Evolutionary conservation across 2,888 invertebrate genomes (phyloP).

Genomic region (Idaea biselata): DNA sequence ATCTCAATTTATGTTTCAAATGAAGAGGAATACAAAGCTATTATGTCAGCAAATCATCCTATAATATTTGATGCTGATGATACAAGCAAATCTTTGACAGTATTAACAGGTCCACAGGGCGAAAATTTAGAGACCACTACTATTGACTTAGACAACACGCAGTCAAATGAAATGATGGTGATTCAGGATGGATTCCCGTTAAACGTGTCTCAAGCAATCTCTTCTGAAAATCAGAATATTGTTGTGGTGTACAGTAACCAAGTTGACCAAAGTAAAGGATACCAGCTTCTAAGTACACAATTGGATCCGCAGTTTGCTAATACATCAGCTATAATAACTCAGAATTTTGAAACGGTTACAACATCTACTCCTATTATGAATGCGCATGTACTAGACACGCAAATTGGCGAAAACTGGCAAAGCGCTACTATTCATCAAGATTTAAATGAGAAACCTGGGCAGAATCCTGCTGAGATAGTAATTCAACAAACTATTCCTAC

Average conservation of each 20-base stretch:
- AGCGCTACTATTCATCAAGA: conserved; percentile 37
- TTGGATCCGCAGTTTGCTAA: conserved; percentile 64
- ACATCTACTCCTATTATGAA: conserved; percentile 72
- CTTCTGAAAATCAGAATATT: conserved; percentile 80
- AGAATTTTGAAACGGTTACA: conserved; percentile 66
- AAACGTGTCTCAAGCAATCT: conserved; percentile 73
- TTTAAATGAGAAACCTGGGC: conserved; percentile 36
- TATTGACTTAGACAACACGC: conserved; percentile 72
- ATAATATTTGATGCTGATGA: conserved; percentile 68
- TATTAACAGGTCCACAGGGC: conserved; percentile 55
- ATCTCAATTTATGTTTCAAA: conserved; percentile 75
- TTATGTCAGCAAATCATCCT: conserved; percentile 68
- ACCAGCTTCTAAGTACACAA: conserved; percentile 61
- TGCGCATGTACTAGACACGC: conserved; percentile 56
- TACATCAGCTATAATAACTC: conserved; percentile 63
- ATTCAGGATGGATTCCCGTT: conserved; percentile 81
- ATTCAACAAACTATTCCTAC: conserved; percentile 30
- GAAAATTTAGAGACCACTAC: conserved; percentile 46
- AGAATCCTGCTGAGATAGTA: conserved; percentile 33
- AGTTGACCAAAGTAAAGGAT: conserved; percentile 79
- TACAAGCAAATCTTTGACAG: conserved; percentile 62
- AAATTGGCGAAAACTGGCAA: conserved; percentile 58
- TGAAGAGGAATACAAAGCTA: conserved; percentile 74
- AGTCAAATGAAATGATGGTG: conserved; percentile 83
- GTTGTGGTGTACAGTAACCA: conserved; percentile 84